Conservation (phyloP, 2,888 invertebrate species). For the Mongoloraphidia duomilia region DNA sequence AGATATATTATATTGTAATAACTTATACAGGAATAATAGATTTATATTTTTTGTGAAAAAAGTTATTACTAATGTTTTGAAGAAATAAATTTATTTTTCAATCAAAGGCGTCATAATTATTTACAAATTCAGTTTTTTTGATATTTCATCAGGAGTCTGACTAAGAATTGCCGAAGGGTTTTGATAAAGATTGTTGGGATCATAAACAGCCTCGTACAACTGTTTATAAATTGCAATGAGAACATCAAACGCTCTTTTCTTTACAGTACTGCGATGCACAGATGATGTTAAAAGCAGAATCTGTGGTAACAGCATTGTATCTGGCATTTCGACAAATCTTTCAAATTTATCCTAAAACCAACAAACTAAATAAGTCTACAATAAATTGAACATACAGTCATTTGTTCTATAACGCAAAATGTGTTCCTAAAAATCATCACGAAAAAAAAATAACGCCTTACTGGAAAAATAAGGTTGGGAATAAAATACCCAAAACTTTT, state of each 20-base stretch:
- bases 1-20: too few species aligned
- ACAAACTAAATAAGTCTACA: neutral
- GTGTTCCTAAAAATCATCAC: too few species aligned
- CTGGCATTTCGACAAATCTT: conserved; percentile 70
- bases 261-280: conserved; percentile 55
- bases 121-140: conserved; percentile 17
- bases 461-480: too few species aligned
- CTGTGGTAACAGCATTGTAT: conserved; percentile 71
- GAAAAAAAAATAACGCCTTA: too few species aligned
- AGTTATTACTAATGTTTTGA: too few species aligned
- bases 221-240: conserved; percentile 80
- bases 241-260: conserved; percentile 70
- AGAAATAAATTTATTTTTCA: too few species aligned
- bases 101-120: neutral
- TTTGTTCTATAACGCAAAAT: neutral
- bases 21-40: too few species aligned
- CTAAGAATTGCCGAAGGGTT: conserved; percentile 58
- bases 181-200: conserved; percentile 63
- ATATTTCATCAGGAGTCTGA: conserved; percentile 61
- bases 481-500: too few species aligned
- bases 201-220: conserved; percentile 64
- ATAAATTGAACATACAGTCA: neutral
- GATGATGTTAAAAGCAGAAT: conserved; percentile 71
- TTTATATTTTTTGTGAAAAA: too few species aligned
- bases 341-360: conserved; percentile 68